phyloP scores from a whole-genome alignment of 2,888 invertebrate genomes.

The Phoronis australis region DNA sequence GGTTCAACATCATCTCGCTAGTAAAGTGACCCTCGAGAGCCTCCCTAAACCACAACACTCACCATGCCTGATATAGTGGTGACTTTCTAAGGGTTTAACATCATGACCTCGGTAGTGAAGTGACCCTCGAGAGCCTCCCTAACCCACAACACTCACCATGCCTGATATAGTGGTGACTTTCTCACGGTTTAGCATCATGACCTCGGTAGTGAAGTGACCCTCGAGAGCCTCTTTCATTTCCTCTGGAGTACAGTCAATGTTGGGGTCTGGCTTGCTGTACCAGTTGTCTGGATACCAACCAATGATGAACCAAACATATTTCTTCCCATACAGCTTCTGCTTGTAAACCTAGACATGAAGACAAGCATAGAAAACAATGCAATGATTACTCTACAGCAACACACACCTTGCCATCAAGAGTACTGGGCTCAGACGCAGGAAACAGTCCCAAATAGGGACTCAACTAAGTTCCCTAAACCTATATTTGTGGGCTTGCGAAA shows the following conservation, averaged over 20 bases:
- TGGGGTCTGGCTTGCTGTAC: constrained; percentile 77
- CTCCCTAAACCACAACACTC: constrained; percentile 55
- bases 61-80: constrained; percentile 88
- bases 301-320: constrained; percentile 98
- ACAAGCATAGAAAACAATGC: constrained; percentile 1
- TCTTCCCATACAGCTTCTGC: constrained; percentile 86
- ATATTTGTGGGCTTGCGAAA: too few relatives aligned
- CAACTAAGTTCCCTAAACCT: too few relatives aligned
- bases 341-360: constrained; percentile 62
- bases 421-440: too few relatives aligned
- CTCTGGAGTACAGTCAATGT: constrained; percentile 84
- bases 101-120: constrained; percentile 85
- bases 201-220: constrained; percentile 97
- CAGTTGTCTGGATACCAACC: constrained; percentile 97
- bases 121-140: constrained; percentile 98
- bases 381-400: background rate
- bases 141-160: constrained; percentile 63
- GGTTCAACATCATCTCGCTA: constrained; percentile 97
- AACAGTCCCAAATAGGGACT: too few relatives aligned
- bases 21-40: constrained; percentile 97
- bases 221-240: constrained; percentile 93
- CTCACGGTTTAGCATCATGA: constrained; percentile 97
- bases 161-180: constrained; percentile 78
- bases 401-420: too few relatives aligned
- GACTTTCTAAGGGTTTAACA: constrained; percentile 76